A percentile compares a stretch with the other conserved stretches of the same genome.
Evolutionary conservation across 2,888 invertebrate species (phyloP).

Genomic region (Plagodis dolabraria): DNA sequence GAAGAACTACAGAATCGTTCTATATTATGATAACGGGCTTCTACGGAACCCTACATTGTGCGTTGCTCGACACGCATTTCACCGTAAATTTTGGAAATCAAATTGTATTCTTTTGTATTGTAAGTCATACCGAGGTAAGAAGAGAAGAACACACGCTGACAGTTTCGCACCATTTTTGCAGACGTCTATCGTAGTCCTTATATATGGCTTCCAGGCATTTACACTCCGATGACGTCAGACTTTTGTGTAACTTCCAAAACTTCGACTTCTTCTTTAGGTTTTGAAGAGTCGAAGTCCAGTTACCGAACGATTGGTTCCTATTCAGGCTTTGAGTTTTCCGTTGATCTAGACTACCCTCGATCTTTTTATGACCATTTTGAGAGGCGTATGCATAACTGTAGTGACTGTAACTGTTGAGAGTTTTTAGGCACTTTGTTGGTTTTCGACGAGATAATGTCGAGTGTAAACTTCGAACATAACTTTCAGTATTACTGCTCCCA

Average conservation of each 20-base stretch:
- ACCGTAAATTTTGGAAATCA: no score
- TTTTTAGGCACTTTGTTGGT: constrained; percentile 57
- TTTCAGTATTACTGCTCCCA: constrained; percentile 62
- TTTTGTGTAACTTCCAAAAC: constrained; percentile 64
- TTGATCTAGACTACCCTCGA: constrained; percentile 43
- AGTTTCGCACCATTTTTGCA: constrained; percentile 80
- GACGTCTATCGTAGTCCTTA: constrained; percentile 73
- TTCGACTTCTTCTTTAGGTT: constrained; percentile 64
- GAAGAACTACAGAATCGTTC: no score
- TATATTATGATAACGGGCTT: no score
- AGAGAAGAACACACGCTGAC: constrained; percentile 72
- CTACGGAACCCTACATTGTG: no score
- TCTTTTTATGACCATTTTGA: constrained; percentile 47
- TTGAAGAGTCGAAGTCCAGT: constrained; percentile 64
- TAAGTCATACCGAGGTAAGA: constrained; percentile 59
- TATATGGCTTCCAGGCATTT: constrained; percentile 77
- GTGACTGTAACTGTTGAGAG: constrained; percentile 51
- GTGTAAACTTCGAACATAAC: constrained; percentile 66
- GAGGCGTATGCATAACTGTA: constrained; percentile 63
- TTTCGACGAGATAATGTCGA: constrained; percentile 70
- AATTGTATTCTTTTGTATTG: no score
- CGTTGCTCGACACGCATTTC: no score
- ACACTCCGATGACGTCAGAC: constrained; percentile 61
- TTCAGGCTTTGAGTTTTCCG: constrained; percentile 64
- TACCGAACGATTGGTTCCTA: constrained; percentile 59